phyloP scores from a whole-genome alignment of 1,140 invertebrate species.

The Harlomillsia oculata region DNA sequence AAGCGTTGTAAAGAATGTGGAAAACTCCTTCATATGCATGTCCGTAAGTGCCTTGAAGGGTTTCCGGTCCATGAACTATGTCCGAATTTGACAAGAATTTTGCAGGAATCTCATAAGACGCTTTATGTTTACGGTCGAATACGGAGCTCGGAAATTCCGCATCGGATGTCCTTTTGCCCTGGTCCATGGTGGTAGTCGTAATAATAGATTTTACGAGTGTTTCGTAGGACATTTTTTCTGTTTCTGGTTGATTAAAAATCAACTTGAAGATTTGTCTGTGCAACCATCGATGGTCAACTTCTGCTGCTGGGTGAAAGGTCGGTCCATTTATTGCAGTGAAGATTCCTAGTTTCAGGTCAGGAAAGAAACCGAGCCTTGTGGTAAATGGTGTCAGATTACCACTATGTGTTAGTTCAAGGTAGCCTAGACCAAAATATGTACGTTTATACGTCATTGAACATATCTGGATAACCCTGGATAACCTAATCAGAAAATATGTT shows the following conservation, averaged over 20 bases:
- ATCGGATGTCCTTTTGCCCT: neutral
- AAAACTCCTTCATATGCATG: constrained; percentile 1
- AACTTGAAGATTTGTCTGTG: constrained; percentile 1
- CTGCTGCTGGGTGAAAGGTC: neutral
- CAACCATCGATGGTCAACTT: neutral
- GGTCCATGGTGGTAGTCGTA: neutral
- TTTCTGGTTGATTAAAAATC: neutral
- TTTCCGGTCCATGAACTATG: neutral
- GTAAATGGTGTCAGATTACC: constrained; percentile 6
- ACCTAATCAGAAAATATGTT: neutral
- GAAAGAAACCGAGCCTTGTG: constrained; percentile 2
- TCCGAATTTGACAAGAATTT: neutral
- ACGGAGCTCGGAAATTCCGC: neutral
- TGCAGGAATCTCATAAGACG: neutral
- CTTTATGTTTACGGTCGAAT: neutral
- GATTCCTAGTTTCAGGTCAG: constrained; percentile 9
- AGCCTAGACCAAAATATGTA: neutral
- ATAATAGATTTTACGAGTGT: neutral
- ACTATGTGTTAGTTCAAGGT: neutral
- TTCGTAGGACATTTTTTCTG: neutral
- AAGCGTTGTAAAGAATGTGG: neutral
- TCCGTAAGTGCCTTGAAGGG: neutral
- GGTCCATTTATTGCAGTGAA: constrained; percentile 9
- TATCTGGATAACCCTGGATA: neutral
- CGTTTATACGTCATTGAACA: neutral